These are phyloP conservation scores for Phenacoccus solenopsis DNA, from an alignment of 1,140 invertebrate species.

Conservation along the genomic window DNA sequence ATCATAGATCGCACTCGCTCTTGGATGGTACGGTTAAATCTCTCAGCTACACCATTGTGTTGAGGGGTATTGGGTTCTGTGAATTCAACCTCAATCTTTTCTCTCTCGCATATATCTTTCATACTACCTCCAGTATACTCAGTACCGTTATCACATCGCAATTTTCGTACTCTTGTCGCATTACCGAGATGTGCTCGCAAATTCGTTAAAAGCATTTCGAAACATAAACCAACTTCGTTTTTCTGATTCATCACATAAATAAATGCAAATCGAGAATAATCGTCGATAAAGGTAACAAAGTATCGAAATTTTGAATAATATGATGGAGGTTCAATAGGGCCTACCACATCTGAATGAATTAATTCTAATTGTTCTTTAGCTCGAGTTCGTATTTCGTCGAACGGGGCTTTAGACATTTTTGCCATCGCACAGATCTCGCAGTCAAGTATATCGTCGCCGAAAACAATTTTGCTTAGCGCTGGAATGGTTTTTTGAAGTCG, in stretches of 20 bases:
- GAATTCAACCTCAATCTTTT: too few species aligned
- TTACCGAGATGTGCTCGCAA: too few species aligned
- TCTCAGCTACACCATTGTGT: constrained; percentile 36
- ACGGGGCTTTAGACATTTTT: neutral
- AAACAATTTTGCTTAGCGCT: neutral
- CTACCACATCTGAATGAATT: neutral
- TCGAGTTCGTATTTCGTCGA: neutral
- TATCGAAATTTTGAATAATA: neutral
- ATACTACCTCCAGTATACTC: too few species aligned
- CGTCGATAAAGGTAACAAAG: neutral
- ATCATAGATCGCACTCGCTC: constrained; percentile 32
- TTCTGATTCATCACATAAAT: too few species aligned
- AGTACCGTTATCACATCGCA: too few species aligned
- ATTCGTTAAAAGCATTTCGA: too few species aligned
- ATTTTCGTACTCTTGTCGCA: too few species aligned
- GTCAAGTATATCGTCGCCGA: neutral
- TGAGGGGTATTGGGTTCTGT: too few species aligned
- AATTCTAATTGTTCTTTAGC: neutral
- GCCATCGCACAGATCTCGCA: neutral
- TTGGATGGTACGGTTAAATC: constrained; percentile 33
- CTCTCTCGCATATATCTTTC: too few species aligned
- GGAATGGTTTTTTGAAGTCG: neutral
- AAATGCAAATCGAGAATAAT: neutral
- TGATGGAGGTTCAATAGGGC: neutral
- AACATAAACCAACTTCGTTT: too few species aligned